phyloP scores from a whole-genome alignment of 2,888 invertebrate genomes.

The Silvanus unidentatus region DNA sequence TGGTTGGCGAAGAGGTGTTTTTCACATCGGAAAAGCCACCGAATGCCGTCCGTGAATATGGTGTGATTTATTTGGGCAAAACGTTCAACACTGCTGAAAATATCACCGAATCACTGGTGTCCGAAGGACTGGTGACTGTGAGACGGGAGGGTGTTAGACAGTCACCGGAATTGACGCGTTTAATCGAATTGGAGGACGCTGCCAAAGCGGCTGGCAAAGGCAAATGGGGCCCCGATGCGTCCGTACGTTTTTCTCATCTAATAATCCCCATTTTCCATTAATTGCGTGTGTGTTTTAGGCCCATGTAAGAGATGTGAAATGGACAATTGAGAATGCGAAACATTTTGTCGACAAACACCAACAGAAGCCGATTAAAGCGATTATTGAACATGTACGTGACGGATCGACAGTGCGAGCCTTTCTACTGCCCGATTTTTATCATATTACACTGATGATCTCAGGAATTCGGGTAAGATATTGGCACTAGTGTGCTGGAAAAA shows the following conservation, averaged over 20 bases:
- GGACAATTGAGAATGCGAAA: slow-evolving; percentile 75
- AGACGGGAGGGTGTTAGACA: slow-evolving; percentile 59
- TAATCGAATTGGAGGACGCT: slow-evolving; percentile 82
- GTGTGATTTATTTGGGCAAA: slow-evolving; percentile 78
- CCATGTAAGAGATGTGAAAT: slow-evolving; percentile 81
- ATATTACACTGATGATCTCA: slow-evolving; percentile 91
- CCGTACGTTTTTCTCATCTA: slow-evolving; percentile 20
- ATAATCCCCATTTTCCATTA: not conserved
- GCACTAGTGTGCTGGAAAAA: not conserved
- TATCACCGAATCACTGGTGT: slow-evolving; percentile 78
- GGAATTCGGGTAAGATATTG: slow-evolving; percentile 70
- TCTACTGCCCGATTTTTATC: slow-evolving; percentile 82
- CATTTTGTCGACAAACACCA: slow-evolving; percentile 78
- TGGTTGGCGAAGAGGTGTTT: slow-evolving; percentile 85
- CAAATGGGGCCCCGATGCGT: slow-evolving; percentile 54
- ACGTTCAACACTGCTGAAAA: slow-evolving; percentile 73
- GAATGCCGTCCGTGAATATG: slow-evolving; percentile 82
- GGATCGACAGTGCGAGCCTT: slow-evolving; percentile 93
- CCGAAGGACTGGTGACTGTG: slow-evolving; percentile 85
- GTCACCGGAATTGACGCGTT: slow-evolving; percentile 59
- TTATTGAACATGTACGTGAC: slow-evolving; percentile 96
- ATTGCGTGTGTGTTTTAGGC: slow-evolving; percentile 44
- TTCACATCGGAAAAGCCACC: slow-evolving; percentile 81
- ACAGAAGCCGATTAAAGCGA: slow-evolving; percentile 82
- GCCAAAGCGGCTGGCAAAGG: slow-evolving; percentile 87